Base-by-base conservation (phyloP, 2,888 invertebrate species). In the Deilephila elpenor region DNA sequence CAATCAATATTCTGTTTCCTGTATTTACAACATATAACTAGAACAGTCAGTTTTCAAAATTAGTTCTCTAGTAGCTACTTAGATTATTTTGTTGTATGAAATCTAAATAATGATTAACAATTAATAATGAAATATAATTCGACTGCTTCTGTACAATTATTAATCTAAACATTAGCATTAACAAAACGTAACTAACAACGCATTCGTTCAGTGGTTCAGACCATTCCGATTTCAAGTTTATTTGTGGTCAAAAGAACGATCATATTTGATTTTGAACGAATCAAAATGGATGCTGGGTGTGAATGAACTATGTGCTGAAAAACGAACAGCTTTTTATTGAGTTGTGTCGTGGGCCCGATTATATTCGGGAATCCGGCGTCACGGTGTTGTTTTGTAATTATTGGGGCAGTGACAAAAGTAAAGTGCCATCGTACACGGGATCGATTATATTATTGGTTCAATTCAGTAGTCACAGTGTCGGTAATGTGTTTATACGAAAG, bases 221-320 rank as follows among this genome's bases (percentile, higher is more conserved):
- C 79, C 77, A 82, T 83, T 82, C 81, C 76, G 85, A 86, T 88
- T 89, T 89, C 84, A 85, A 88, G 78, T 81, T 81, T 79, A 86
- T 86, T 88, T 90, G 86, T 89, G 84, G 83, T 86, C 88, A 89
- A 92, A 92, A 91, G 93, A 93, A 90, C 92, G 92, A 93, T 91
- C 89, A 84, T 88, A 91, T 92, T 93, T 90, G 91, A 92, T 92
- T 93, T 93, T 93, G 93, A 94, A 94, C 94, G 94, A 94, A 94
- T 94, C 94, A 94, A 94, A 94, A 94, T 94, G 94, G 94, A 94
- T 94, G 94, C 94, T 94, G 94, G 93, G 94, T 94, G 94, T 94
- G 94, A 94, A 94, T 94, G 94, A 94, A 94, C 93, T 94, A 93
- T 91, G 90, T 92, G 86, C 91, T 92, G 93, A 94, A 93, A 93